Conservation (phyloP, 2,888 invertebrate genomes). For the Peribatodes rhomboidaria region DNA sequence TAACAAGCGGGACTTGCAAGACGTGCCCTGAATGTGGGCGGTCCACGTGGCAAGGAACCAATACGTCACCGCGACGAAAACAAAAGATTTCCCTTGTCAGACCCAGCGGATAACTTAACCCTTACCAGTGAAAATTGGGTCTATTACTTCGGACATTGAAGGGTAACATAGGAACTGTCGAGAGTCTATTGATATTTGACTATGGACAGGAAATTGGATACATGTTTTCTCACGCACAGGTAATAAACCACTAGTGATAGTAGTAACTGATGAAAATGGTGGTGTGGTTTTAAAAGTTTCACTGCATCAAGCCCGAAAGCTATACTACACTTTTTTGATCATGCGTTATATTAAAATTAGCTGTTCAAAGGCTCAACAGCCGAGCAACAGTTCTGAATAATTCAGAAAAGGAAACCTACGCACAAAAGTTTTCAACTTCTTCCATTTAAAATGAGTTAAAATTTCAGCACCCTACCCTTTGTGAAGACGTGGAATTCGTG, state of each 20-base stretch:
- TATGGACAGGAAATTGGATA: background rate
- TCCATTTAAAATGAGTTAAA: constrained; percentile 7
- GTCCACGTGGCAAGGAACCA: constrained; percentile 8
- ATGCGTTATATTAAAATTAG: constrained; percentile 10
- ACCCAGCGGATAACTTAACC: constrained; percentile 11
- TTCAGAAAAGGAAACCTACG: constrained; percentile 24
- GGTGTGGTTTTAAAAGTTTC: background rate
- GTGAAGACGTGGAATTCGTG: background rate
- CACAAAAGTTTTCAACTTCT: constrained; percentile 18
- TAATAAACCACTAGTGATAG: no score
- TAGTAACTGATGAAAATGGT: background rate
- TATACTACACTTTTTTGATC: background rate
- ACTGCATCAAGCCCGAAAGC: background rate
- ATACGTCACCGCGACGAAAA: constrained; percentile 29
- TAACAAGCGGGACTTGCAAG: background rate
- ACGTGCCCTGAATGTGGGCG: constrained; percentile 5
- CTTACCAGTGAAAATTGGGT: constrained; percentile 8
- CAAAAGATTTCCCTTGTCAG: constrained; percentile 29
- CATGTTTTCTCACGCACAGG: background rate
- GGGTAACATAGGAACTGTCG: constrained; percentile 3
- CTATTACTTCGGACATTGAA: constrained; percentile 20
- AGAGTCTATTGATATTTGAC: constrained; percentile 6
- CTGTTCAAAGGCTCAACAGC: constrained; percentile 15
- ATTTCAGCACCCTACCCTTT: constrained; percentile 13
- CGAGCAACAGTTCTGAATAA: constrained; percentile 19